A percentile compares a stretch with the other conserved stretches of the same genome.
These are phyloP conservation scores for Tenthredo livida DNA, from an alignment of 2,888 invertebrate genomes.

Conservation along the genomic window DNA sequence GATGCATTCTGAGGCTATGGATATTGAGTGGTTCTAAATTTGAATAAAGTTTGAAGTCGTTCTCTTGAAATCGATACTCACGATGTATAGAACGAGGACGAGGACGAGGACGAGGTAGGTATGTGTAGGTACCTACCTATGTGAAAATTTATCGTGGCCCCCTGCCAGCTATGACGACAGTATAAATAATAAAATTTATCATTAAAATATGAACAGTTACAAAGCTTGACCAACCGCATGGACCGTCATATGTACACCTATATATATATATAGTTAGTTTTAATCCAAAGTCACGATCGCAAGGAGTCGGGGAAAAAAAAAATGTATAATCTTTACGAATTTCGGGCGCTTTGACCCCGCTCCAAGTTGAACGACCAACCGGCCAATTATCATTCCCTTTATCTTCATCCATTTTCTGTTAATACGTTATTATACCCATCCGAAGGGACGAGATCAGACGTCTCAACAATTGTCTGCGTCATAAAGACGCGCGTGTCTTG, in stretches of 20 bases:
- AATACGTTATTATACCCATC: constrained; percentile 4
- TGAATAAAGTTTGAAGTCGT: constrained; percentile 36
- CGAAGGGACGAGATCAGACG: neutral
- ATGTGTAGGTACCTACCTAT: neutral
- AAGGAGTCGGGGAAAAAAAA: too few species aligned
- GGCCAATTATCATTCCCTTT: constrained; percentile 40
- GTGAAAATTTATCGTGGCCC: neutral
- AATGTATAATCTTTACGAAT: neutral
- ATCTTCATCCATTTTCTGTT: constrained; percentile 28
- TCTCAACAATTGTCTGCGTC: constrained; percentile 24
- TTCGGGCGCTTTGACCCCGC: constrained; percentile 14
- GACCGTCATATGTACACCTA: neutral
- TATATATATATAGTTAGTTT: neutral
- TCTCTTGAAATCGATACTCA: constrained; percentile 21
- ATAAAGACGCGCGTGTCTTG: neutral
- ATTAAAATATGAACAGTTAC: neutral
- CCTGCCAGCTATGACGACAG: neutral
- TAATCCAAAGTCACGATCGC: neutral
- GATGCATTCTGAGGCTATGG: neutral
- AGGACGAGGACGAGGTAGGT: neutral
- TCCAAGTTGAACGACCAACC: neutral
- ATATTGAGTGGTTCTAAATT: constrained; percentile 28
- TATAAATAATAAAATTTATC: neutral
- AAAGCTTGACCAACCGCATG: neutral
- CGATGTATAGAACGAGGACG: neutral